phyloP scores from a whole-genome alignment of 2,113 vertebrate species.

The Tamias sibiricus region DNA sequence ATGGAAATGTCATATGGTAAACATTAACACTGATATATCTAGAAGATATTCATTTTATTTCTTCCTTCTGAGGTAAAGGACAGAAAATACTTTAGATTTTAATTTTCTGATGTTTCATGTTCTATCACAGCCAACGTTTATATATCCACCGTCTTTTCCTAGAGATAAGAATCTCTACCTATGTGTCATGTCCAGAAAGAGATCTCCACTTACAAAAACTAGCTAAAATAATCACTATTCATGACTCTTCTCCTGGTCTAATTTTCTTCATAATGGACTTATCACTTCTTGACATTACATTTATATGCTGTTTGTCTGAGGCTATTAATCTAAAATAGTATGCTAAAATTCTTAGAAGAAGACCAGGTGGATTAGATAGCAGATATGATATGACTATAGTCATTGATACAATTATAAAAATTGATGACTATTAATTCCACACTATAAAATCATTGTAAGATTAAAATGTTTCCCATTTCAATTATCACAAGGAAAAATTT shows the following conservation, averaged over 20 bases:
- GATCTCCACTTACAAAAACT: background rate
- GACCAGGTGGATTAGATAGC: background rate
- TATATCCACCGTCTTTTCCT: background rate
- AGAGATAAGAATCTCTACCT: too few relatives aligned
- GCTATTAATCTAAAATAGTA: conserved; percentile 33
- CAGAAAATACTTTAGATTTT: background rate
- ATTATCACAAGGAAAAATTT: background rate
- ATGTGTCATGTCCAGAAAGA: background rate
- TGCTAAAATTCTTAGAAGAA: background rate
- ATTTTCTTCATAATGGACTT: conserved; percentile 12
- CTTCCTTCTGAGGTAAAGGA: background rate
- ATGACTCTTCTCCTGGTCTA: background rate
- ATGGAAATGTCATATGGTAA: background rate
- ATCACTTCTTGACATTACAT: background rate
- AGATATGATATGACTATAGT: background rate
- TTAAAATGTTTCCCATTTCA: background rate
- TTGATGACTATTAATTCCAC: background rate
- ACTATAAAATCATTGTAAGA: background rate
- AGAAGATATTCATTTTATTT: background rate
- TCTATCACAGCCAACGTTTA: background rate
- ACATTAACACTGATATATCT: background rate
- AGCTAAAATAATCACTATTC: background rate
- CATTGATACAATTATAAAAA: background rate
- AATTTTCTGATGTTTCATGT: background rate
- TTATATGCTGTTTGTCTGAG: background rate